Evolutionary conservation across 2,113 vertebrate species (phyloP).

Genomic region (Lonchura striata): DNA sequence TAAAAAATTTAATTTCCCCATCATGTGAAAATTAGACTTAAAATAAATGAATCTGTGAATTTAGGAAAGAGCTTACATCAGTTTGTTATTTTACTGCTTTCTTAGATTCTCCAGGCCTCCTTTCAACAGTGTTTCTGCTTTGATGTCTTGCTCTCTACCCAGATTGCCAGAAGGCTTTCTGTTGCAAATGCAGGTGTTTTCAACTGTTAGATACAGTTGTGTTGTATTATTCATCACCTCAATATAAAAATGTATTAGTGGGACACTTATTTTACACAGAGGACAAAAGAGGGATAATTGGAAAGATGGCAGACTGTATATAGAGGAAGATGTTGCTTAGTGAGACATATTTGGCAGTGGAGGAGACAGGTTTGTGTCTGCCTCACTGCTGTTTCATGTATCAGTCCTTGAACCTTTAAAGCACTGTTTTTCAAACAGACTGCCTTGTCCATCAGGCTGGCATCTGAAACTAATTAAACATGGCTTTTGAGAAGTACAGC

Average conservation of each 20-base stretch:
- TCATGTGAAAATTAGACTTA: background rate
- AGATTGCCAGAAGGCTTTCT: slow-evolving; percentile 24
- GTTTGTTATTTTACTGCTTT: background rate
- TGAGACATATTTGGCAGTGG: background rate
- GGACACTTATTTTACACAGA: slow-evolving; percentile 2
- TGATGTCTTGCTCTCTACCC: background rate
- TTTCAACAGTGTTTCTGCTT: slow-evolving; percentile 18
- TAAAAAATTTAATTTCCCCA: slow-evolving; percentile 36
- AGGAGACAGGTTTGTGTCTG: background rate
- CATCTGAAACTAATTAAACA: background rate
- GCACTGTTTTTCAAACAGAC: background rate
- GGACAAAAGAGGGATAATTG: slow-evolving; percentile 20
- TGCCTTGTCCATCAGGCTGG: background rate
- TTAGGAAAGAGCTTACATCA: background rate
- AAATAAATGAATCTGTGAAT: background rate
- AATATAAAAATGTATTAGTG: slow-evolving; percentile 3
- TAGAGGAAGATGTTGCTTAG: background rate
- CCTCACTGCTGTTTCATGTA: background rate
- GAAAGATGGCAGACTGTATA: background rate
- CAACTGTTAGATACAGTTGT: background rate
- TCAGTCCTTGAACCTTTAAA: background rate
- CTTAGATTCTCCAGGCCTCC: background rate
- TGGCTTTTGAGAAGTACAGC: background rate
- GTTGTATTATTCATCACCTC: slow-evolving; percentile 43
- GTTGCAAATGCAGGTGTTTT: slow-evolving; percentile 52